Percentiles rank a stretch among this genome's conserved stretches.
These are phyloP conservation scores for Pontoporia blainvillei DNA, from an alignment of 2,113 vertebrate species.

Conservation along the genomic window DNA sequence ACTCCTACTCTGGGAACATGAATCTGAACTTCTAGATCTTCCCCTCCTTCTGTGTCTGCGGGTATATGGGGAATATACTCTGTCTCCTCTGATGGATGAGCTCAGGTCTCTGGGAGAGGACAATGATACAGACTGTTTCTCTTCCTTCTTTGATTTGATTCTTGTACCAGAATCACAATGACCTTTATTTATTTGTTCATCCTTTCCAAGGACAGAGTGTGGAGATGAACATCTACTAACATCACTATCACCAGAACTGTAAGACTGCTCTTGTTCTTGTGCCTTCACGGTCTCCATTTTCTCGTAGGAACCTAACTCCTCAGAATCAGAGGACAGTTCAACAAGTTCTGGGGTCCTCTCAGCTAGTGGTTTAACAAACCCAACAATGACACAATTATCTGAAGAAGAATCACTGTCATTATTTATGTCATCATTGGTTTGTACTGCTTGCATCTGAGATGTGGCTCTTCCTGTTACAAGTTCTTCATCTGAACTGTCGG, in stretches of 20 bases:
- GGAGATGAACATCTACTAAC: constrained; percentile 80
- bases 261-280: constrained; percentile 82
- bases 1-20: constrained; percentile 71
- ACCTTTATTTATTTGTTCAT: constrained; percentile 56
- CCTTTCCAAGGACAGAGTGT: constrained; percentile 67
- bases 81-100: constrained; percentile 69
- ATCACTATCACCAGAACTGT: constrained; percentile 80
- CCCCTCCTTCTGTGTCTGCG: constrained; percentile 55
- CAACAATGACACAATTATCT: constrained; percentile 90
- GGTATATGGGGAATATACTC: constrained; percentile 68
- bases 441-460: constrained; percentile 55
- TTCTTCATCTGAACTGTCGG: constrained; percentile 87
- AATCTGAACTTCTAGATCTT: constrained; percentile 78
- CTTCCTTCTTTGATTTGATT: constrained; percentile 66
- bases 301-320: constrained; percentile 82
- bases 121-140: constrained; percentile 42
- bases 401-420: constrained; percentile 76
- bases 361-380: constrained; percentile 89
- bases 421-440: constrained; percentile 67
- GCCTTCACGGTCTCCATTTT: constrained; percentile 75
- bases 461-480: constrained; percentile 66
- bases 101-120: constrained; percentile 66
- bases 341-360: constrained; percentile 96
- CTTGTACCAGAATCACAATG: constrained; percentile 67
- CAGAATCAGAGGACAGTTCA: constrained; percentile 91